Conservation (phyloP, 2,888 invertebrate species). For the Tipula confusa region DNA sequence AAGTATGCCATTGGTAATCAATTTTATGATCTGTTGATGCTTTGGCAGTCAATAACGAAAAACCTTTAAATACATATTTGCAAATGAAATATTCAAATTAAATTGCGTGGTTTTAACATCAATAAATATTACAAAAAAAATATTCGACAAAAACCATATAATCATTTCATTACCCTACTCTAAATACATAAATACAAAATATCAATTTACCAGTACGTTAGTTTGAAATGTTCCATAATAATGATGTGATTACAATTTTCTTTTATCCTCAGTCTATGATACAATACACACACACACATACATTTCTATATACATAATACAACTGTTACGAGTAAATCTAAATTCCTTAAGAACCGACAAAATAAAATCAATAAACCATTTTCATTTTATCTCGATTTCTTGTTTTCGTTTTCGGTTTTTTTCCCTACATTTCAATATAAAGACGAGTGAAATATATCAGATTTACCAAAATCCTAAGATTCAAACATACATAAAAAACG, state of each 20-base stretch:
- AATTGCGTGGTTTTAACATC: neutral
- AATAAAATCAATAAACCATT: conserved; percentile 25
- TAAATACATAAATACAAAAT: neutral
- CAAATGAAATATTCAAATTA: neutral
- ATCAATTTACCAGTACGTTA: conserved; percentile 12
- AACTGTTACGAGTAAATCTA: neutral
- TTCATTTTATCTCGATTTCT: neutral
- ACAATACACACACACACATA: too few species aligned
- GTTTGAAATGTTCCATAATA: conserved; percentile 12
- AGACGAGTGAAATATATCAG: conserved; percentile 25
- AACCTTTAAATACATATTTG: too few species aligned
- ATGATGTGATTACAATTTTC: conserved; percentile 25
- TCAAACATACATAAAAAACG: neutral
- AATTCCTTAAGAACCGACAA: neutral
- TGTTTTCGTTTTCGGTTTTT: neutral
- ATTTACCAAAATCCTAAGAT: conserved; percentile 9
- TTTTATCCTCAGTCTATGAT: neutral
- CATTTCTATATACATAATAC: neutral
- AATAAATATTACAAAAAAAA: neutral
- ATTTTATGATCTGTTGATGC: too few species aligned
- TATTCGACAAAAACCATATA: neutral
- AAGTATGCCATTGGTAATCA: too few species aligned
- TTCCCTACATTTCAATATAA: neutral
- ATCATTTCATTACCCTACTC: neutral
- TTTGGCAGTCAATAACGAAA: too few species aligned